Percentiles rank a stretch among this genome's conserved stretches.
Evolutionary conservation across 2,113 vertebrate species (phyloP).

Genomic region (Aspiorhynchus laticeps): DNA sequence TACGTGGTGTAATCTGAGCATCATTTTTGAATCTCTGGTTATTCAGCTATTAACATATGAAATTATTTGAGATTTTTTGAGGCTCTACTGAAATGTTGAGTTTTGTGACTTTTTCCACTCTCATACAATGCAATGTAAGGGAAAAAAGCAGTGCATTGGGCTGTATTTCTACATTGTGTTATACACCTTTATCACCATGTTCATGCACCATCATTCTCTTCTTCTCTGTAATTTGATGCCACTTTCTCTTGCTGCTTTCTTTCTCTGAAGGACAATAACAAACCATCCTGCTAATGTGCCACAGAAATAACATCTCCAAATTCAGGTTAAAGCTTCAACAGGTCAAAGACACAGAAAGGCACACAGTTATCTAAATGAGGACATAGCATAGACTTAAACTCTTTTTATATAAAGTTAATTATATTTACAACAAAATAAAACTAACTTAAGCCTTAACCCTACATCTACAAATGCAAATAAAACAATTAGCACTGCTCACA

Average conservation of each 20-base stretch:
- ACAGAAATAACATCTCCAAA: slow-evolving; percentile 39
- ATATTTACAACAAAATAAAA: background rate
- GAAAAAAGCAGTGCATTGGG: background rate
- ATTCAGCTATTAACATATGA: background rate
- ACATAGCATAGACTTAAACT: background rate
- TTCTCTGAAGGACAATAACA: background rate
- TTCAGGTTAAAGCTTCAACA: slow-evolving; percentile 17
- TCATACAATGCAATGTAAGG: background rate
- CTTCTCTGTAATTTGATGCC: background rate
- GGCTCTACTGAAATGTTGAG: background rate
- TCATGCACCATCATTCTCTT: background rate
- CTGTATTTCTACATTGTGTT: background rate
- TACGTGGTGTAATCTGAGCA: background rate
- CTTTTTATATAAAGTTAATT: background rate
- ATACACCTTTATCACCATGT: background rate
- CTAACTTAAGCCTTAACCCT: too few species aligned
- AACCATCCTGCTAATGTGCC: slow-evolving; percentile 20
- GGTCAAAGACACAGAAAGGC: slow-evolving; percentile 11
- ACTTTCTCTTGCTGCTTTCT: background rate
- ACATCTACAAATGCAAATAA: background rate
- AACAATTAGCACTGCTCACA: background rate
- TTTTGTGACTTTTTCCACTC: background rate
- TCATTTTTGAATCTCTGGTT: background rate
- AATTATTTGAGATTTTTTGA: background rate
- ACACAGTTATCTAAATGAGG: background rate